Base-by-base conservation (phyloP, 2,888 invertebrate genomes). In the Ectemnius cavifrons region DNA sequence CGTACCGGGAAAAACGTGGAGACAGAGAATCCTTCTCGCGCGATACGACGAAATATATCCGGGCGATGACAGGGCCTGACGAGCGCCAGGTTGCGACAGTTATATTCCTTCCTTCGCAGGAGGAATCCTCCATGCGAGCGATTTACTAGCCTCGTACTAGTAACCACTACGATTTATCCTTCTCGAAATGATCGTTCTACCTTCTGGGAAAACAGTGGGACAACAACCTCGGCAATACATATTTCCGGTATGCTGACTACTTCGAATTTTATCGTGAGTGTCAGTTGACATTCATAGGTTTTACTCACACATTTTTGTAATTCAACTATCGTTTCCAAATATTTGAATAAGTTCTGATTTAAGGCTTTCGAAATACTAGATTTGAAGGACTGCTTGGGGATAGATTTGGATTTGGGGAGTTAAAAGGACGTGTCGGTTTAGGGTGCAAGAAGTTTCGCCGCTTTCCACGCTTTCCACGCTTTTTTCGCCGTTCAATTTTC, bases 51-150 rank as follows among this genome's bases (percentile, higher is more conserved):
- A 74, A 72, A 81, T 69, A 61, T 81, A 81, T 81, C 71, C 68
- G 67, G 61, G 64, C 56, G 81, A 74, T 67, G 81, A 81, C 81
- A 81, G 62, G 66, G 47, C n/a, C 37, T 73, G 81, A 81, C 81
- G 70, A 63, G 16, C 70, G 8, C 69, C 71, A 58, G 20, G 62
- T 63, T 64, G 71, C 76, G 70, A 78, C 68, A 74, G 77, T 52
- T 72, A 74, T 68, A 59, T 58, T 63, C 67, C 23, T 49, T 60
- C 59, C 8, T 45, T 4, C 46, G 14, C 8, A 37, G 18, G 28
- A 20, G 8, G 37, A 11, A 18, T 62, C 46, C 20, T 45, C 23
- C n/a, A 14, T 13, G 14, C 27, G 23, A 47, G 49, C 61, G 61
- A 71, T 76, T 74, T 74, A 76, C 37, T 70, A 63, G 71, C 67